Percentiles rank a stretch among this genome's conserved stretches.
Conservation (phyloP, 2,113 vertebrate genomes). For the Odontophorus gujanensis region DNA sequence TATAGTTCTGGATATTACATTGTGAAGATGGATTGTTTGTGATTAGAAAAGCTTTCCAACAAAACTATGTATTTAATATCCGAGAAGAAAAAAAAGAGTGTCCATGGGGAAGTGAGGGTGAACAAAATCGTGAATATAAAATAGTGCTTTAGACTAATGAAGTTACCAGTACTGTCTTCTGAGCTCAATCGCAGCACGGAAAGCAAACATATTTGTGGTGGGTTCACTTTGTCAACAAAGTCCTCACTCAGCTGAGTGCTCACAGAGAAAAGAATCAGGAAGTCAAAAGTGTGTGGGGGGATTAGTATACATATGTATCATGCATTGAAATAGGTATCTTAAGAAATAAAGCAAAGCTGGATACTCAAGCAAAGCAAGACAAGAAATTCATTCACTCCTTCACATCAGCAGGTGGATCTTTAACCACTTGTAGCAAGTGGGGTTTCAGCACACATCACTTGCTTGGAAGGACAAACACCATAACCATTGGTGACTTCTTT, state of each 20-base stretch:
- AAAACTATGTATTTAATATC: neutral
- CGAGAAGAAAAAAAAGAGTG: neutral
- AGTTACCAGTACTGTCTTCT: too few relatives aligned
- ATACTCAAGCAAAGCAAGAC: neutral
- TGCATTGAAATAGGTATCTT: neutral
- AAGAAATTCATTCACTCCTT: neutral
- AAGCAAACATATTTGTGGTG: neutral
- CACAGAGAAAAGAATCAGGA: neutral
- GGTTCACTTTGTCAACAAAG: neutral
- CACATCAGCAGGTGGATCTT: neutral
- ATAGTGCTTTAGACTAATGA: too few relatives aligned
- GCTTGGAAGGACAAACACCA: neutral
- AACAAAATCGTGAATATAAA: neutral
- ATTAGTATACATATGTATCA: too few relatives aligned
- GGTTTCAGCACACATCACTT: neutral
- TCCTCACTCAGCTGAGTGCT: neutral
- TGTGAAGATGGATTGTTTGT: neutral
- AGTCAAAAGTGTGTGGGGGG: neutral
- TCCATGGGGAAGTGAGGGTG: too few relatives aligned
- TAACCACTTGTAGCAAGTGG: neutral
- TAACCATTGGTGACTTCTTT: neutral
- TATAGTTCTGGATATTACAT: neutral
- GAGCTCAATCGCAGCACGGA: neutral
- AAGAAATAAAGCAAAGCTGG: neutral
- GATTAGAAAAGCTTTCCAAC: neutral